A percentile compares a stretch with the other conserved stretches of the same genome.
Conservation (phyloP, 2,797 vertebrate genomes). For the Ceyx erithaca region DNA sequence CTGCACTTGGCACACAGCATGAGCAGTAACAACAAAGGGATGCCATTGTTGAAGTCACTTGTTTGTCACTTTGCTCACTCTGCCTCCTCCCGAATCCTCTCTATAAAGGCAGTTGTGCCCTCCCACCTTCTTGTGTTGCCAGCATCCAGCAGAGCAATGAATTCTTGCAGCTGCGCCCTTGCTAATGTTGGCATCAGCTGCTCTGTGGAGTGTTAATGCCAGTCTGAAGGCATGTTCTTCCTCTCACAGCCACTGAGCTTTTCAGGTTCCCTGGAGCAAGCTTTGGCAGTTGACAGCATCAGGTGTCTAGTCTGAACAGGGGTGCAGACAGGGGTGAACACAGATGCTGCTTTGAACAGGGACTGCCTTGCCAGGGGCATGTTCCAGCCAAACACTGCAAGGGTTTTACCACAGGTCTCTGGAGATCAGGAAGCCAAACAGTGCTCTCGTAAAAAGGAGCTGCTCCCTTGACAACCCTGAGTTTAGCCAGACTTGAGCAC, state of each 20-base stretch:
- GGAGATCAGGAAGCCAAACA: neutral
- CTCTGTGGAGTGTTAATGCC: slow-evolving; percentile 24
- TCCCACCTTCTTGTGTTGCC: slow-evolving; percentile 1
- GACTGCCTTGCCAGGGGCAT: neutral
- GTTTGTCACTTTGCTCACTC: neutral
- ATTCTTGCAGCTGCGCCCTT: slow-evolving; percentile 48
- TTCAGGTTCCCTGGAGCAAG: slow-evolving; percentile 40
- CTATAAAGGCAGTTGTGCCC: neutral
- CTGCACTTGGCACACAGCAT: accelerated
- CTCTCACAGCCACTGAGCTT: slow-evolving; percentile 35
- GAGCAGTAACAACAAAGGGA: neutral
- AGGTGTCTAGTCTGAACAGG: neutral
- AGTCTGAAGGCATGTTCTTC: slow-evolving; percentile 52
- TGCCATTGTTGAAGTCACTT: neutral
- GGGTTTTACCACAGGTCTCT: neutral
- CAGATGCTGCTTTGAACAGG: neutral
- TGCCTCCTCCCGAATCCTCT: neutral
- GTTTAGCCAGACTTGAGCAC: neutral
- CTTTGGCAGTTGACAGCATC: slow-evolving; percentile 24
- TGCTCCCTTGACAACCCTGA: slow-evolving; percentile 14
- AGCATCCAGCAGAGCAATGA: slow-evolving; percentile 56
- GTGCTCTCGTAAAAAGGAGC: accelerated
- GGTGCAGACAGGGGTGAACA: neutral
- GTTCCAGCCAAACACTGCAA: accelerated
- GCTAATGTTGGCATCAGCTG: neutral